Conservation (phyloP, 1,140 invertebrate genomes). For the Platyura marginata region DNA sequence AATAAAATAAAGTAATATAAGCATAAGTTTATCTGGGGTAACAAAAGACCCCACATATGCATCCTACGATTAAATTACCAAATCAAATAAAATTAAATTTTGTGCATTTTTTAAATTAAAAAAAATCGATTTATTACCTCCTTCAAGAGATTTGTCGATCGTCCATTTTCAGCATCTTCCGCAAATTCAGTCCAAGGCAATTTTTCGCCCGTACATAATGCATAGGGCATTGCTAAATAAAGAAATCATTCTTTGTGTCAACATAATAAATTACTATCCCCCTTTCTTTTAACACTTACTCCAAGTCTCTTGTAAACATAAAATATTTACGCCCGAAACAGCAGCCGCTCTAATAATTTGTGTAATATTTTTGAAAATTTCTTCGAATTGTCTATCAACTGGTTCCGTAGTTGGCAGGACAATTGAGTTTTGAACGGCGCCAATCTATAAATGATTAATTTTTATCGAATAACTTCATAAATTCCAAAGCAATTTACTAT, state of each 20-base stretch:
- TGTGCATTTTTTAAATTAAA: not conserved
- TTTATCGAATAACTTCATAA: not conserved
- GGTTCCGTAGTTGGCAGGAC: conserved; percentile 41
- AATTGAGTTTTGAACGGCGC: conserved; percentile 60
- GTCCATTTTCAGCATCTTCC: conserved; percentile 72
- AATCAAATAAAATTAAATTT: too few species aligned
- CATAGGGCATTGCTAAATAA: conserved; percentile 84
- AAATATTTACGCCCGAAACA: conserved; percentile 40
- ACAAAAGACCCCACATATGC: too few species aligned
- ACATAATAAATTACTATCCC: too few species aligned
- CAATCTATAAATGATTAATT: conserved; percentile 32
- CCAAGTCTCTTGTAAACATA: conserved; percentile 76
- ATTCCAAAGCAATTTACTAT: conserved; percentile 14
- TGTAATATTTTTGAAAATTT: conserved; percentile 43
- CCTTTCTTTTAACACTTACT: too few species aligned
- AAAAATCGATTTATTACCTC: conserved; percentile 27
- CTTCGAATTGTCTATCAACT: conserved; percentile 45
- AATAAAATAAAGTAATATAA: too few species aligned
- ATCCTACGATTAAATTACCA: too few species aligned
- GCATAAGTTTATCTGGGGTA: too few species aligned
- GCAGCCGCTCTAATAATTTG: conserved; percentile 50
- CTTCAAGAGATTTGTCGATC: conserved; percentile 65
- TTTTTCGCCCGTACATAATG: conserved; percentile 94
- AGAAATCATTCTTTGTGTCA: too few species aligned
- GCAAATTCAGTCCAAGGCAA: conserved; percentile 95